Evolutionary conservation across 2,797 vertebrate genomes (phyloP), one percentile per base, ranked within the genome.

Genomic region (Apodemus agrarius): DNA sequence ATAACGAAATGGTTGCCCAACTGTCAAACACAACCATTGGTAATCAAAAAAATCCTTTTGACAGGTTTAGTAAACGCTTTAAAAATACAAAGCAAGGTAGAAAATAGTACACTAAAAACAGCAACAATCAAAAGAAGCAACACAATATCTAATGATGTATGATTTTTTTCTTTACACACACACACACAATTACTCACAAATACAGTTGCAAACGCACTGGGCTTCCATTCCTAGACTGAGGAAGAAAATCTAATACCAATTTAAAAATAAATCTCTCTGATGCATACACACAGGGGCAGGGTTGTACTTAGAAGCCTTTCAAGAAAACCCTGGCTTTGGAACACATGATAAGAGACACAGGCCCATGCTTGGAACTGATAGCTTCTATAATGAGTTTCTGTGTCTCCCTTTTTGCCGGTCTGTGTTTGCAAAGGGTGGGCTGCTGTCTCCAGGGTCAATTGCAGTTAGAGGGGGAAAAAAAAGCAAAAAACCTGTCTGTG

Each of bases 201-300:
- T n/a, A 76, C 43, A 80, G 74, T 86, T 12, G 75, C 22, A 82
- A 65, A 26, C 10, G 61, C 21, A 46, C 2, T 57, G 9, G 19
- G 3, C 74, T 24, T 76, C 69, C 63, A 83, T 43, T 11, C 82
- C 86, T 89, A 90, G 82, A 83, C 24, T 61, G 52, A 95, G 72
- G 57, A 94, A 69, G 11, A 54, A 12, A 84, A 67, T 54, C 43
- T 59, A 69, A 74, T 3, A 63, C 52, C 10, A 69, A 37, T 26
- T 83, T 59, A 90, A 59, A 93, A 94, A 37, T 37, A 83, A 95
- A 91, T 57, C 31, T 61, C 52, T 67, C 61, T 75, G 8, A 69
- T 67, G 31, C 29, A 63, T 31, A 91, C 88, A 92, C 93, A 79
- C 16, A 84, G 1, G 4, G 76, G 54, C 0, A 24, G 12, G 40